These are phyloP conservation scores for Siphlonurus alternatus DNA, from an alignment of 2,888 invertebrate species.

Conservation along the genomic window DNA sequence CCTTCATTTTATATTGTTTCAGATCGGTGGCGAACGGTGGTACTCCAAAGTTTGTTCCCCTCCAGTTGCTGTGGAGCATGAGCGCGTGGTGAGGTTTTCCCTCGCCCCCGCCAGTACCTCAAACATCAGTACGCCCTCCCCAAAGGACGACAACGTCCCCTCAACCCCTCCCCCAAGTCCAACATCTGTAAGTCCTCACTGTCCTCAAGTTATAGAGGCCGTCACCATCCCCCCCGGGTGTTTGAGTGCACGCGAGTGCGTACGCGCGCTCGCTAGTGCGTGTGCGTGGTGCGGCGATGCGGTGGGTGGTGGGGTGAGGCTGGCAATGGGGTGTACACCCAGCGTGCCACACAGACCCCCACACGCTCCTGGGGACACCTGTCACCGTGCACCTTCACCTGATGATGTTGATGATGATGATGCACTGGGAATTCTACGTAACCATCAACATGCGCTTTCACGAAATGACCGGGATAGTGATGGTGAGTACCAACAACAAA, in stretches of 20 bases:
- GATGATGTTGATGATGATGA: background rate
- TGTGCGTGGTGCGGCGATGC: background rate
- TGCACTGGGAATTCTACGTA: background rate
- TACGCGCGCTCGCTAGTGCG: background rate
- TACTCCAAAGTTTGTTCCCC: too few species aligned
- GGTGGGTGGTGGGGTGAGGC: background rate
- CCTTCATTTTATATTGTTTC: too few species aligned
- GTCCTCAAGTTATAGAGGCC: too few species aligned
- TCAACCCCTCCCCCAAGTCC: too few species aligned
- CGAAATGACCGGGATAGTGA: background rate
- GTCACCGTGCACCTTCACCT: background rate
- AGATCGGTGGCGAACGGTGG: background rate
- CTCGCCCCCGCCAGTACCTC: background rate
- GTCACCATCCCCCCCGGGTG: background rate
- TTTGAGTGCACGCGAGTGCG: background rate
- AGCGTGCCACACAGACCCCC: background rate
- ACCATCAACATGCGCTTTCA: background rate
- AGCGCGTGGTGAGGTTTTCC: background rate
- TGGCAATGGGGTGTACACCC: background rate
- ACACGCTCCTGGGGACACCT: background rate
- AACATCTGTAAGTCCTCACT: too few species aligned
- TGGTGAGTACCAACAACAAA: background rate
- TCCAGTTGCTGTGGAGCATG: background rate
- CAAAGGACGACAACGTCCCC: too few species aligned
- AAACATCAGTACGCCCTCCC: too few species aligned